phyloP scores from a whole-genome alignment of 2,888 invertebrate species.

The Celastrina argiolus region DNA sequence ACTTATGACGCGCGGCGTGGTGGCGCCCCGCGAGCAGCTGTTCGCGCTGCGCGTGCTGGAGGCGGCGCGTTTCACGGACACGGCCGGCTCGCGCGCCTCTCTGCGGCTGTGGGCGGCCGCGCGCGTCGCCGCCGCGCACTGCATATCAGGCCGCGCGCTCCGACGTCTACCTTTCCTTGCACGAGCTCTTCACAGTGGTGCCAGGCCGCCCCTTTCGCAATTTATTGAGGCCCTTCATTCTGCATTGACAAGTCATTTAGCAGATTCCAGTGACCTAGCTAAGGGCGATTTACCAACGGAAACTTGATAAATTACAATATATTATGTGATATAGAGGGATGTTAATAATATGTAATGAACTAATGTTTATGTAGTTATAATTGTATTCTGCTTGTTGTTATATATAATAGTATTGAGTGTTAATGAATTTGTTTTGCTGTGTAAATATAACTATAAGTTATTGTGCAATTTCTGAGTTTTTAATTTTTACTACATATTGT shows the following conservation, averaged over 20 bases:
- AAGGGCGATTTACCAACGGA: neutral
- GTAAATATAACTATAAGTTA: neutral
- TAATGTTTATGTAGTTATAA: neutral
- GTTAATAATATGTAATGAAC: neutral
- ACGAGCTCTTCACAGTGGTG: conserved; percentile 74
- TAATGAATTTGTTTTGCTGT: neutral
- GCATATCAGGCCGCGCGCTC: conserved; percentile 90
- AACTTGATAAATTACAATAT: neutral
- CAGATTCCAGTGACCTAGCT: conserved; percentile 43
- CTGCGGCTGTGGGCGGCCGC: conserved; percentile 50
- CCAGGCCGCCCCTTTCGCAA: conserved; percentile 31
- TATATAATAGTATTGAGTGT: neutral
- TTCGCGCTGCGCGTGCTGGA: conserved; percentile 53
- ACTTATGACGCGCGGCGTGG: conserved; percentile 83
- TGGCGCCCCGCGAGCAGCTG: conserved; percentile 49
- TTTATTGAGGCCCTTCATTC: conserved; percentile 46
- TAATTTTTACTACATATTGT: too few species aligned
- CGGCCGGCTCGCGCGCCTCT: conserved; percentile 45
- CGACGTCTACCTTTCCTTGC: conserved; percentile 94
- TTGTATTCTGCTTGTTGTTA: neutral
- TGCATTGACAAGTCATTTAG: conserved; percentile 45
- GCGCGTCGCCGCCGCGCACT: conserved; percentile 49
- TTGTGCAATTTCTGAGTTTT: neutral
- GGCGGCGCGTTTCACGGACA: conserved; percentile 49
- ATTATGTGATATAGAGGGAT: neutral